Base-by-base conservation (phyloP, 2,113 vertebrate genomes). In the Chitala chitala region DNA sequence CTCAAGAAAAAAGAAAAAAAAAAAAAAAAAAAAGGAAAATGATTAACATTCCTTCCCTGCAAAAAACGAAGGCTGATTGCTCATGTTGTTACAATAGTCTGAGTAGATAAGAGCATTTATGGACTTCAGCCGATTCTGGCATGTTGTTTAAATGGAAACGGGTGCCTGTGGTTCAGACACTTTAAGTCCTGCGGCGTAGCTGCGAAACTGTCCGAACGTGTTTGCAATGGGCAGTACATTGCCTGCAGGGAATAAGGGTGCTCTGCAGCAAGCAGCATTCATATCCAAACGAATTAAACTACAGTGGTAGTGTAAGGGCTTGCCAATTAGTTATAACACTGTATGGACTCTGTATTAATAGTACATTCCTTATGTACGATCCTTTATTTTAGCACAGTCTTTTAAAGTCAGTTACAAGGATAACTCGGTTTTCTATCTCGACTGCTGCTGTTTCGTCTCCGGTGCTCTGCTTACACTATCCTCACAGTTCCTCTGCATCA, bases 111-210 rank as follows among this genome's bases (percentile, higher is more conserved):
- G 64, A 75, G 76, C 81, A 77, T 87, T 86, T 86, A 85, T 85
- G 84, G 82, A 80, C 77, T 83, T 71, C 65, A 82, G 83, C 83
- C 76, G 81, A 86, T 81, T 82, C 82, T 80, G 81, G 82, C 82
- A 78, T 86, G 82, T 75, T 79, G 73, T 78, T 66, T 86, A 86
- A 89, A 82, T 88, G 80, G 78, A 86, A 88, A 82, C 87, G 87
- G 86, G 82, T 88, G 88, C 82, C 24, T 76, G 61, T 44, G 63
- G 58, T 73, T 77, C 72, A 64, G 46, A 12, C 42, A 20, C 74
- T 82, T 79, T 73, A 83, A 77, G 76, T 73, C 53, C 31, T 73
- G 65, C 80, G 63, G 58, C 77, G 78, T 80, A 69, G 50, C 76
- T 75, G 44, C 13, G 64, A 26, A 51, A 54, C 38, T n/a, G 59